Evolutionary conservation across 2,888 invertebrate species (phyloP).

Genomic region (Theretra japonica): DNA sequence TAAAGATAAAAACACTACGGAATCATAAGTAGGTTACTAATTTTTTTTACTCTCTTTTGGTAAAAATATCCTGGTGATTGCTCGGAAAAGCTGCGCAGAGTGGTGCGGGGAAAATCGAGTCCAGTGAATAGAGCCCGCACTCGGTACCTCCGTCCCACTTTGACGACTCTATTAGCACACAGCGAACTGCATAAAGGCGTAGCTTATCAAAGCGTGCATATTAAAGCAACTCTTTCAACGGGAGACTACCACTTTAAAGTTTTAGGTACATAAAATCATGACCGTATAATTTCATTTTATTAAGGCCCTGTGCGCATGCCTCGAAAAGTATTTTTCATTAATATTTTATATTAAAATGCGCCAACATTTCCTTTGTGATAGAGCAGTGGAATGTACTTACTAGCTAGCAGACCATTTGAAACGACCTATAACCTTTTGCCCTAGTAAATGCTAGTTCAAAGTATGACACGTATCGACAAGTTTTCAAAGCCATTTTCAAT

Average conservation of each 20-base stretch:
- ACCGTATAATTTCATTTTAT: slow-evolving; percentile 15
- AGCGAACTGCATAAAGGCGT: slow-evolving; percentile 58
- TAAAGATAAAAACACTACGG: neutral
- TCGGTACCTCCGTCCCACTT: slow-evolving; percentile 53
- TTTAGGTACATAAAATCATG: slow-evolving; percentile 35
- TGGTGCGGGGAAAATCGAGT: slow-evolving; percentile 39
- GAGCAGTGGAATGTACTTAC: neutral
- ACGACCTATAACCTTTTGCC: neutral
- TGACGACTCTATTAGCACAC: slow-evolving; percentile 58
- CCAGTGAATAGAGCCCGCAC: slow-evolving; percentile 49
- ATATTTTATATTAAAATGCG: neutral
- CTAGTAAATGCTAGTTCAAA: neutral
- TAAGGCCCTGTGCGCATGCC: neutral
- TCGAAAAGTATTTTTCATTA: slow-evolving; percentile 17
- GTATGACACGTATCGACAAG: neutral
- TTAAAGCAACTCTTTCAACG: slow-evolving; percentile 58
- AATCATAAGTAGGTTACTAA: slow-evolving; percentile 2
- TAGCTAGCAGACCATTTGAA: neutral
- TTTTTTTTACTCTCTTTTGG: slow-evolving; percentile 28
- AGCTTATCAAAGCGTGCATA: slow-evolving; percentile 66
- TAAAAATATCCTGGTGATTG: slow-evolving; percentile 41
- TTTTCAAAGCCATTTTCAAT: neutral
- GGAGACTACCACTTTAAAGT: slow-evolving; percentile 40
- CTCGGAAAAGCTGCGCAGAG: slow-evolving; percentile 31
- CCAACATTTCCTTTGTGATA: neutral